phyloP scores from a whole-genome alignment of 2,888 invertebrate species.

The Trichopria drosophilae region DNA sequence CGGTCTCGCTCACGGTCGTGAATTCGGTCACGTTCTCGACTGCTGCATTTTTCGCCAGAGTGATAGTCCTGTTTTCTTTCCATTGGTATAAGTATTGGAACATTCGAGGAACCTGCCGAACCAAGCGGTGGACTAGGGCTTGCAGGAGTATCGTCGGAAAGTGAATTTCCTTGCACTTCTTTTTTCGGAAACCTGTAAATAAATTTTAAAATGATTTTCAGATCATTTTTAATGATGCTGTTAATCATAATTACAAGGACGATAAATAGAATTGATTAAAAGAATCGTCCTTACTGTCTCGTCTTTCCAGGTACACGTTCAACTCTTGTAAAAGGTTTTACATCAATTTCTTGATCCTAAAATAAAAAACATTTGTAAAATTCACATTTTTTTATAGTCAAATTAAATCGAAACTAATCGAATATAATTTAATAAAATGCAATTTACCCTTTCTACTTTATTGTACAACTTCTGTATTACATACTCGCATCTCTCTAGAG shows the following conservation, averaged over 20 bases:
- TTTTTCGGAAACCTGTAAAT: too few species aligned
- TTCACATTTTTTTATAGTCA: not conserved
- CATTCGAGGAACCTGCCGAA: constrained; percentile 39
- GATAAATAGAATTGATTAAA: too few species aligned
- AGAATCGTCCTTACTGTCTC: too few species aligned
- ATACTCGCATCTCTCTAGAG: constrained; percentile 70
- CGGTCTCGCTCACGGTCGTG: not conserved
- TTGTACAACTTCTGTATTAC: constrained; percentile 68
- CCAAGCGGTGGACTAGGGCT: constrained; percentile 59
- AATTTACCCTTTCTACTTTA: constrained; percentile 67
- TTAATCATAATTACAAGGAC: too few species aligned
- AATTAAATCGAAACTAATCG: not conserved
- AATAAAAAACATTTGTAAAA: constrained; percentile 4
- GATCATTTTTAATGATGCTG: too few species aligned
- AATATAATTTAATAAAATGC: not conserved
- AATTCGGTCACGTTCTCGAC: too few species aligned
- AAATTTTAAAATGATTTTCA: too few species aligned
- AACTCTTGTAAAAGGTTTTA: too few species aligned
- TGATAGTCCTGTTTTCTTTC: constrained; percentile 12
- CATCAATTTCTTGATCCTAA: not conserved
- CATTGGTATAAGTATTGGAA: constrained; percentile 58
- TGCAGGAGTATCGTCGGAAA: constrained; percentile 56
- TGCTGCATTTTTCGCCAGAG: too few species aligned
- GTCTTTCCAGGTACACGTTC: too few species aligned
- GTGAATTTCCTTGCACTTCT: too few species aligned